A percentile compares a stretch with the other conserved stretches of the same genome.
These are phyloP conservation scores for Lymantria dispar DNA, from an alignment of 2,888 invertebrate genomes.

Conservation along the genomic window DNA sequence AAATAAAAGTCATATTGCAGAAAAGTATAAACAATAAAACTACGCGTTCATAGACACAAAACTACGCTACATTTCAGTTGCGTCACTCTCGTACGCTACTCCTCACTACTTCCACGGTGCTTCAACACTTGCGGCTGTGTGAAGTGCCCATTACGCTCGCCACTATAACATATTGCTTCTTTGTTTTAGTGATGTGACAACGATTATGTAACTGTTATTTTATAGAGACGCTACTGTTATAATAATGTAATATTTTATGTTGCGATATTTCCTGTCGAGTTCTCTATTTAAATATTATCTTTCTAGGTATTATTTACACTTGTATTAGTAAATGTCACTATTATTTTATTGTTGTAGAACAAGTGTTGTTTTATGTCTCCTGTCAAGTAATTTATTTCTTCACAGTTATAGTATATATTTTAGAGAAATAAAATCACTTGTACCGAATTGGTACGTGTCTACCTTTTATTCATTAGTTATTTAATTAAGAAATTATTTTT, in stretches of 20 bases:
- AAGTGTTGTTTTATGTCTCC: too few relatives aligned
- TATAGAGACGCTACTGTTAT: neutral
- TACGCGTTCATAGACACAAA: neutral
- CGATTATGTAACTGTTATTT: neutral
- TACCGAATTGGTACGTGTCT: too few relatives aligned
- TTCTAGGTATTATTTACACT: too few relatives aligned
- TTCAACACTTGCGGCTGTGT: conserved; percentile 27
- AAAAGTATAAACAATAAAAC: neutral
- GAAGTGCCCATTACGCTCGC: conserved; percentile 49
- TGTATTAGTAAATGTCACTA: neutral
- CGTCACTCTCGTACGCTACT: conserved; percentile 15
- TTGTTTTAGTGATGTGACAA: conserved; percentile 20
- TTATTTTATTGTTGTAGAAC: neutral
- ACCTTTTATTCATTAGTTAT: too few relatives aligned
- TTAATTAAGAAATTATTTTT: too few relatives aligned
- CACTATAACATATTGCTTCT: conserved; percentile 36
- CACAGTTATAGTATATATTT: too few relatives aligned
- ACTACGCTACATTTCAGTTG: neutral
- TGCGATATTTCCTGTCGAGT: too few relatives aligned
- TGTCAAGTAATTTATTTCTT: too few relatives aligned
- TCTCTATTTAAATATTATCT: too few relatives aligned
- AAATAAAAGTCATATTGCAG: neutral
- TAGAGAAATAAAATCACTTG: too few relatives aligned
- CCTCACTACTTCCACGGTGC: conserved; percentile 13
- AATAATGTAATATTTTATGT: too few relatives aligned